phyloP scores from a whole-genome alignment of 2,113 vertebrate genomes.

The Crotophaga sulcirostris region DNA sequence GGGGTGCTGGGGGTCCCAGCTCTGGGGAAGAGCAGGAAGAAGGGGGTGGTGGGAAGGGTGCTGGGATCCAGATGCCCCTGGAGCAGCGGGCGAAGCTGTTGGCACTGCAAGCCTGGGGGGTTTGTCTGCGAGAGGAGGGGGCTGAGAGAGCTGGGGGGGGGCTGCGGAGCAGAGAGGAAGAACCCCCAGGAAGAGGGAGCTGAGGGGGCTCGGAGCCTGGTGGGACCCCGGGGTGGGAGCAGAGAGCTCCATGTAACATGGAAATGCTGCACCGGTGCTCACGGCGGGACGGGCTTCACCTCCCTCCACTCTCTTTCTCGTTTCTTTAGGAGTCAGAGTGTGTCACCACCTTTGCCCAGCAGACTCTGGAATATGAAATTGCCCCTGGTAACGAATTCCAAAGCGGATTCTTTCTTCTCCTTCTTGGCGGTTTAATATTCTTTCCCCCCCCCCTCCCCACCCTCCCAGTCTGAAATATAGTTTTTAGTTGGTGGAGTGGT shows the following conservation, averaged over 20 bases:
- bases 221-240: not conserved
- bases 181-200: not conserved
- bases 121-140: not conserved
- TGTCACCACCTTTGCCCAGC: conserved; percentile 27
- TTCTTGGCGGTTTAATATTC: not conserved
- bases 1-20: not conserved
- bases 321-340: conserved; percentile 8
- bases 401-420: not conserved
- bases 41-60: not conserved
- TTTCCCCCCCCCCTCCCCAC: not conserved
- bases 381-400: conserved; percentile 24
- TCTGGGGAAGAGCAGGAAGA: not conserved
- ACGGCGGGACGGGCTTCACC: not conserved
- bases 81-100: too few species aligned
- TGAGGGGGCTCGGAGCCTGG: not conserved
- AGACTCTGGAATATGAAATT: conserved; percentile 21
- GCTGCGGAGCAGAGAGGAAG: not conserved
- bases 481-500: not conserved
- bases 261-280: not conserved
- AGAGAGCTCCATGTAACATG: not conserved
- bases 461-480: not conserved
- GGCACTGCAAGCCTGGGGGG: not conserved
- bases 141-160: not conserved
- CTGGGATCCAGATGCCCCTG: too few species aligned
- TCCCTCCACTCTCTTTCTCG: not conserved